A percentile compares a stretch with the other conserved stretches of the same genome.
Evolutionary conservation across 2,888 invertebrate species (phyloP).

Genomic region (Lasioglossum villosulum): DNA sequence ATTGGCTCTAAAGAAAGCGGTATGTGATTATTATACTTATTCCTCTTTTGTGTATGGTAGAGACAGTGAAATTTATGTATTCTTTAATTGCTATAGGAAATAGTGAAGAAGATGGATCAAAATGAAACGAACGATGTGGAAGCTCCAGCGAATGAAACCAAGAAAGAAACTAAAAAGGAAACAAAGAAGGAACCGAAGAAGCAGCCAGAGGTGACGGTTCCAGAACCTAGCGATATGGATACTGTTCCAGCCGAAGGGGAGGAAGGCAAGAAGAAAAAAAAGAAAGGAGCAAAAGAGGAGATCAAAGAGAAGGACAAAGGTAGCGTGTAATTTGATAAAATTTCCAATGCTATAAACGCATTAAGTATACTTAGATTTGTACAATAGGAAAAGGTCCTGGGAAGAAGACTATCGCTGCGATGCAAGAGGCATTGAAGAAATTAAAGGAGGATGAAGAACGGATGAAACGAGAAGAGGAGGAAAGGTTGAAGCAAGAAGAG

Average conservation of each 20-base stretch:
- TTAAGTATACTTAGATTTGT: slow-evolving; percentile 55
- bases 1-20: slow-evolving; percentile 88
- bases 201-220: slow-evolving; percentile 63
- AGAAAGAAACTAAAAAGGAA: slow-evolving; percentile 67
- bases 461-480: slow-evolving; percentile 90
- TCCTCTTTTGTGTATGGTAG: background rate
- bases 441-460: slow-evolving; percentile 96
- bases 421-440: slow-evolving; percentile 95
- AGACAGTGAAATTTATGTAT: background rate
- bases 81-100: slow-evolving; percentile 72
- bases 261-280: slow-evolving; percentile 85
- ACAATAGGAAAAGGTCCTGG: slow-evolving; percentile 88
- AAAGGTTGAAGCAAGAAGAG: slow-evolving; percentile 90
- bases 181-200: slow-evolving; percentile 45
- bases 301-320: slow-evolving; percentile 85
- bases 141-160: slow-evolving; percentile 46
- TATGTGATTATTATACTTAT: slow-evolving; percentile 59
- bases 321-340: slow-evolving; percentile 43
- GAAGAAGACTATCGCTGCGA: slow-evolving; percentile 94
- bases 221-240: slow-evolving; percentile 64
- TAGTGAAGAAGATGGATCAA: slow-evolving; percentile 47
- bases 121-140: slow-evolving; percentile 78
- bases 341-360: slow-evolving; percentile 22
- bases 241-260: slow-evolving; percentile 82
- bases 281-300: slow-evolving; percentile 84